A percentile compares a stretch with the other conserved stretches of the same genome.
phyloP scores from a whole-genome alignment of 92 coral and sea anemone genomes.

The Metridium senile region DNA sequence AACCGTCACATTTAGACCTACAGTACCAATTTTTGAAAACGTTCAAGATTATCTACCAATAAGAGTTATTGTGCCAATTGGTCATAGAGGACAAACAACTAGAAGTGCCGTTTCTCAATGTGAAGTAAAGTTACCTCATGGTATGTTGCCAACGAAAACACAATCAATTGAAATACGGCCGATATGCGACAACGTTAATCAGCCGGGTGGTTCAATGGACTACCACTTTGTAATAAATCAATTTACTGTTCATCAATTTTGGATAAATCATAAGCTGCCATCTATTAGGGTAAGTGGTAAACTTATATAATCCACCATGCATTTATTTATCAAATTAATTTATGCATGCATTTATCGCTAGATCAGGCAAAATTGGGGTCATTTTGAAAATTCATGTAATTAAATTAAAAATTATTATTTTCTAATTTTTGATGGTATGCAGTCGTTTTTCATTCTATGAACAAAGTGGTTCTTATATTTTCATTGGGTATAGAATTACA shows the following conservation, averaged over 20 bases:
- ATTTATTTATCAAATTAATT: too few species aligned
- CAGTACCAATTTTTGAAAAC: conserved; percentile 19
- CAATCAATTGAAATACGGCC: conserved; percentile 17
- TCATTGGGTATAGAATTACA: too few species aligned
- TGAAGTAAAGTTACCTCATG: conserved; percentile 10
- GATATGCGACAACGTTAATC: conserved; percentile 27
- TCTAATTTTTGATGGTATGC: too few species aligned
- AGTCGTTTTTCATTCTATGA: too few species aligned
- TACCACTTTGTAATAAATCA: conserved; percentile 12
- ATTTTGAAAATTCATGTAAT: too few species aligned
- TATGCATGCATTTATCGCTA: too few species aligned
- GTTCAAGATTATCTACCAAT: background rate
- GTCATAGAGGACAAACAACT: background rate
- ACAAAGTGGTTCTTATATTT: too few species aligned
- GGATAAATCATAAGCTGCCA: conserved; percentile 6
- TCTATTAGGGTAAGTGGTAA: conserved; percentile 12
- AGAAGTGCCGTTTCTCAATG: conserved; percentile 12
- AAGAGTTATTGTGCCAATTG: conserved; percentile 8
- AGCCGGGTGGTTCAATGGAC: background rate
- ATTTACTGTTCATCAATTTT: background rate
- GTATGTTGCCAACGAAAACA: background rate
- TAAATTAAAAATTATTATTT: too few species aligned
- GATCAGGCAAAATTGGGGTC: too few species aligned
- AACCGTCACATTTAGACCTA: conserved; percentile 31
- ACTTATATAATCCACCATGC: too few species aligned